Evolutionary conservation across 2,888 invertebrate genomes (phyloP).

Genomic region (Mythimna albipuncta): DNA sequence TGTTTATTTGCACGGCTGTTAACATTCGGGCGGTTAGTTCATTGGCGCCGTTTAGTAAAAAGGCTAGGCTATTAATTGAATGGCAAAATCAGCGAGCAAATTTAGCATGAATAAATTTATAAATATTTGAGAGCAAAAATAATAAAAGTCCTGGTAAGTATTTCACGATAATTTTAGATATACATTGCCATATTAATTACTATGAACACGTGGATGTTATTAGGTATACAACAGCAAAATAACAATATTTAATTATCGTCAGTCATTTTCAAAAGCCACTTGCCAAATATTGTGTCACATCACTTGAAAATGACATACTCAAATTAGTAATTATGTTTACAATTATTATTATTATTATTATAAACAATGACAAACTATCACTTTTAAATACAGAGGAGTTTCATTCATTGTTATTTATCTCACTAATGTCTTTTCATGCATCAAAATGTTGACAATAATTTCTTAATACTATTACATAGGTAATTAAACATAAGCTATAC

Average conservation of each 20-base stretch:
- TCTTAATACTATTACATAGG: conserved; percentile 57
- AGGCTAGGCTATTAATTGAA: too few species aligned
- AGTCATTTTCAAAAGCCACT: conserved; percentile 25
- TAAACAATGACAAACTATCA: conserved; percentile 43
- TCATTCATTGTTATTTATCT: conserved; percentile 72
- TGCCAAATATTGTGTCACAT: background rate
- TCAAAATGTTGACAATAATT: conserved; percentile 67
- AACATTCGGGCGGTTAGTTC: too few species aligned
- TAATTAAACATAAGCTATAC: conserved; percentile 59
- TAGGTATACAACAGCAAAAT: conserved; percentile 9
- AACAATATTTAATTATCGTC: conserved; percentile 19
- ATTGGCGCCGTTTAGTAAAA: too few species aligned
- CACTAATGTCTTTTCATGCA: conserved; percentile 88
- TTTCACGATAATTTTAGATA: background rate
- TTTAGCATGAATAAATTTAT: background rate
- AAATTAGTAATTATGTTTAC: conserved; percentile 36
- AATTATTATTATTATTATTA: conserved; percentile 33
- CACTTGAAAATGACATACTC: conserved; percentile 26
- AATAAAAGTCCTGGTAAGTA: too few species aligned
- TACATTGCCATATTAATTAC: background rate
- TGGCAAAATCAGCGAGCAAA: background rate
- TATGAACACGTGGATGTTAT: conserved; percentile 11
- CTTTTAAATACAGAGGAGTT: conserved; percentile 54
- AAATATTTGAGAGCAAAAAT: background rate
- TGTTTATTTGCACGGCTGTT: too few species aligned